Conservation (phyloP, 92 coral and sea anemone species). For the Meandrina meandrites region DNA sequence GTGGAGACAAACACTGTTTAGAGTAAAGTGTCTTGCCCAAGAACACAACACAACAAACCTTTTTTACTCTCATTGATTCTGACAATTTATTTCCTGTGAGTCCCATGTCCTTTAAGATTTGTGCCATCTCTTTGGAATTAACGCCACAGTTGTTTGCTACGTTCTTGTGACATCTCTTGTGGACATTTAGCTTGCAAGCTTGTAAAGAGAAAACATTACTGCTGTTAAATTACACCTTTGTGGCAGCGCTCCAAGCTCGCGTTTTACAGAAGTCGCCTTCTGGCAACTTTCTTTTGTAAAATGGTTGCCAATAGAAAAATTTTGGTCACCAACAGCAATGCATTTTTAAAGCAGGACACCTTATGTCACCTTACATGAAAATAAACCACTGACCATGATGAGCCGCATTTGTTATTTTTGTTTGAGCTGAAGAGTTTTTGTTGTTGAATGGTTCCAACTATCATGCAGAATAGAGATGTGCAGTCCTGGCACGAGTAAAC, state of each 20-base stretch:
- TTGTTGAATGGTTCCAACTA: too few species aligned
- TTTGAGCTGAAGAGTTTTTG: too few species aligned
- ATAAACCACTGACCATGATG: too few species aligned
- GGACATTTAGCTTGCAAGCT: constrained; percentile 92
- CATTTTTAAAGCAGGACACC: too few species aligned
- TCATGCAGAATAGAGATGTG: too few species aligned
- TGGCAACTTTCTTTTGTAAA: too few species aligned
- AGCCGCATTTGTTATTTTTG: too few species aligned
- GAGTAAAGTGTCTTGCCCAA: background rate
- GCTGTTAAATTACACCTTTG: background rate
- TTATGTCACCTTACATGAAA: too few species aligned
- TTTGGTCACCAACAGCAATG: too few species aligned
- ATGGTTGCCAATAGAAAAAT: too few species aligned
- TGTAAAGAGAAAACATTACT: background rate
- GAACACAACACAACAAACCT: background rate
- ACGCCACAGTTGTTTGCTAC: constrained; percentile 98
- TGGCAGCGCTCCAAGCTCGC: background rate
- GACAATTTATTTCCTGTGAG: constrained; percentile 64
- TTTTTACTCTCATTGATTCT: constrained; percentile 49
- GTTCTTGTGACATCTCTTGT: constrained; percentile 84
- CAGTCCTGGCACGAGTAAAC: too few species aligned
- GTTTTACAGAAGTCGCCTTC: too few species aligned
- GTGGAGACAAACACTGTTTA: background rate
- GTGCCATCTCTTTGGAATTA: constrained; percentile 89
- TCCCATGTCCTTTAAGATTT: constrained; percentile 76